Evolutionary conservation across 2,113 vertebrate genomes (phyloP), one percentile per base, ranked within the genome.

Genomic region (Sebastes schlegelii): DNA sequence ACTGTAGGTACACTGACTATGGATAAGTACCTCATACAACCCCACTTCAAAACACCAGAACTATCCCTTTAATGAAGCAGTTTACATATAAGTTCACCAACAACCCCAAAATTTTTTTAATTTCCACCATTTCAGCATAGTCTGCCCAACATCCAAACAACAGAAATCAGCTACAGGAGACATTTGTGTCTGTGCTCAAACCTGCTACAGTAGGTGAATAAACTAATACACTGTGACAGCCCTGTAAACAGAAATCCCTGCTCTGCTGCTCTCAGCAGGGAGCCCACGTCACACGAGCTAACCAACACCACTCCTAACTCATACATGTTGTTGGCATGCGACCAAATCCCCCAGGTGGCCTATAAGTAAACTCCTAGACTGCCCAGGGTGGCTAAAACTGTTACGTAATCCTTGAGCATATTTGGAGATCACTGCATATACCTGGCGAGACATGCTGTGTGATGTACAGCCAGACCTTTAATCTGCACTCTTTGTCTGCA

Each of bases 301-400:
- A 66, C 62, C 21, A 49, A 62, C 23, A 48, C 63, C 48, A 26
- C 26, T 11, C 78, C 60, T 74, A 61, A 51, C 70, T 21, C 54
- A 49, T 16, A 21, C 54, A 26, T 43, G 21, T 79, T 46, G 49
- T 69, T 86, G 83, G 82, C 86, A 55, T 57, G 14, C 1, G 2
- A 78, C 74, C 86, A 89, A 91, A 90, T 83, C 89, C 80, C 86
- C 73, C 69, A 86, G 79, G 74, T 79, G 82, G 66, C 77, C 89
- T 64, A 61, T 68, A 82, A 78, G 72, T 89, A 81, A 92, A 89
- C 77, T 82, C 84, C 65, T 42, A 77, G 83, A 86, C 75, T 81
- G 49, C 73, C 70, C 9, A 49, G 8, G 26, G 72, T 43, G 75
- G 74, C 85, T 92, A 85, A 94, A 83, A 82, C 68, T 67, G 82